Conservation (phyloP, 2,888 invertebrate species). For the Tinea trinotella region DNA sequence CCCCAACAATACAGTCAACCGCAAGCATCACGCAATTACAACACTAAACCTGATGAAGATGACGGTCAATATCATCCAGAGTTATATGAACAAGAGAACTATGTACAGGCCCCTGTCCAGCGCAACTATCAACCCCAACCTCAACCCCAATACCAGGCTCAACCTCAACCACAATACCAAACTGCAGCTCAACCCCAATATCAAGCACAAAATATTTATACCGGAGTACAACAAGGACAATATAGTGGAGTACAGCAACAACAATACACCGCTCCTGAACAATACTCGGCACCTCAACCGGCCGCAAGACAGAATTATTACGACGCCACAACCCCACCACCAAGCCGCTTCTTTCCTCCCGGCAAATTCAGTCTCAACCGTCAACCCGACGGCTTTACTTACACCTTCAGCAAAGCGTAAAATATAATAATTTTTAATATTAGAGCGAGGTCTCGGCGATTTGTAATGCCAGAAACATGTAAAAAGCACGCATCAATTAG, state of each 20-base stretch:
- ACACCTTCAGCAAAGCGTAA: constrained; percentile 82
- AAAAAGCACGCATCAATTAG: constrained; percentile 59
- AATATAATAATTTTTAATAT: constrained; percentile 24
- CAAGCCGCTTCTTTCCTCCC: constrained; percentile 85
- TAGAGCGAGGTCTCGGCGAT: constrained; percentile 44
- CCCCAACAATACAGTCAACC: constrained; percentile 46
- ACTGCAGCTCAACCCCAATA: constrained; percentile 36
- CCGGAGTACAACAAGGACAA: constrained; percentile 61
- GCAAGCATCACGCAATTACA: constrained; percentile 48
- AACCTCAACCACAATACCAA: constrained; percentile 32
- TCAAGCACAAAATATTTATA: constrained; percentile 56
- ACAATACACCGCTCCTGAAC: constrained; percentile 36
- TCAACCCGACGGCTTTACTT: constrained; percentile 90
- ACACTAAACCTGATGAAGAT: constrained; percentile 60
- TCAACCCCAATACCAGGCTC: constrained; percentile 40
- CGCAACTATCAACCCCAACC: constrained; percentile 40
- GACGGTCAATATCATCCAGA: constrained; percentile 69
- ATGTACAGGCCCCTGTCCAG: constrained; percentile 39
- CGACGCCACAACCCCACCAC: constrained; percentile 76
- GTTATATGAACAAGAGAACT: constrained; percentile 59
- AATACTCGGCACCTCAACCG: constrained; percentile 41
- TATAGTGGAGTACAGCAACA: constrained; percentile 54
- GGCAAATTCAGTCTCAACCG: constrained; percentile 89
- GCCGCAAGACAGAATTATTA: constrained; percentile 61
- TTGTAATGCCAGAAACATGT: constrained; percentile 47